Evolutionary conservation across 2,888 invertebrate species (phyloP).

Genomic region (Calameuta filiformis): DNA sequence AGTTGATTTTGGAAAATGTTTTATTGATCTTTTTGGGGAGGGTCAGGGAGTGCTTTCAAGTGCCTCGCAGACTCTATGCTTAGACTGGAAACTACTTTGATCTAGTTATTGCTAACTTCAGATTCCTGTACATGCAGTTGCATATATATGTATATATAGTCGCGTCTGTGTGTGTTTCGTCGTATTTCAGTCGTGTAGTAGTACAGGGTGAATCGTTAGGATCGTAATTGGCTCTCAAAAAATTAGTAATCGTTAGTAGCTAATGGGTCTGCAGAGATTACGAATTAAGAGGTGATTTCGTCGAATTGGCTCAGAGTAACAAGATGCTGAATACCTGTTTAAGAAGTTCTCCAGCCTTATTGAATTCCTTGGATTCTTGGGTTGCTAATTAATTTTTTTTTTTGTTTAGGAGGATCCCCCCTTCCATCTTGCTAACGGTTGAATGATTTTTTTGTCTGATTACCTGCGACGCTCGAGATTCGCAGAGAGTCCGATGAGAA

Average conservation of each 20-base stretch:
- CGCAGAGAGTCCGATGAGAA: too few relatives aligned
- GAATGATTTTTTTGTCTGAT: too few relatives aligned
- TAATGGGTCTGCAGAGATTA: slow-evolving; percentile 31
- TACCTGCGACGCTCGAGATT: too few relatives aligned
- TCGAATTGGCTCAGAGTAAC: slow-evolving; percentile 15
- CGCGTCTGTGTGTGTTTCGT: too few relatives aligned
- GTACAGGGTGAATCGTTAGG: slow-evolving; percentile 30
- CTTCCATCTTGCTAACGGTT: too few relatives aligned
- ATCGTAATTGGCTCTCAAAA: slow-evolving; percentile 40
- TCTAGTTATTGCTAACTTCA: slow-evolving; percentile 25
- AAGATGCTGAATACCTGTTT: too few relatives aligned
- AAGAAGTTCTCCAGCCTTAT: too few relatives aligned
- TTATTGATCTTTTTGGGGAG: not conserved
- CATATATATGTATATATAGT: too few relatives aligned
- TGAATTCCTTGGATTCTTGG: too few relatives aligned
- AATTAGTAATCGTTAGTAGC: slow-evolving; percentile 47
- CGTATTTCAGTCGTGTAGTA: not conserved
- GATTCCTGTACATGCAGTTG: not conserved
- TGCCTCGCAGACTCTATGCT: not conserved
- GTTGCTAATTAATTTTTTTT: too few relatives aligned
- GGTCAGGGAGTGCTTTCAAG: not conserved
- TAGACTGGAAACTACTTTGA: slow-evolving; percentile 30
- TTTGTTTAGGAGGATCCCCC: too few relatives aligned
- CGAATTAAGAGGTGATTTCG: slow-evolving; percentile 33
- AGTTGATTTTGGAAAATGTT: not conserved